These are phyloP conservation scores for Apostichopus parvimensis DNA, from an alignment of 35 echinoderm and acorn worm genomes.

Conservation along the genomic window DNA sequence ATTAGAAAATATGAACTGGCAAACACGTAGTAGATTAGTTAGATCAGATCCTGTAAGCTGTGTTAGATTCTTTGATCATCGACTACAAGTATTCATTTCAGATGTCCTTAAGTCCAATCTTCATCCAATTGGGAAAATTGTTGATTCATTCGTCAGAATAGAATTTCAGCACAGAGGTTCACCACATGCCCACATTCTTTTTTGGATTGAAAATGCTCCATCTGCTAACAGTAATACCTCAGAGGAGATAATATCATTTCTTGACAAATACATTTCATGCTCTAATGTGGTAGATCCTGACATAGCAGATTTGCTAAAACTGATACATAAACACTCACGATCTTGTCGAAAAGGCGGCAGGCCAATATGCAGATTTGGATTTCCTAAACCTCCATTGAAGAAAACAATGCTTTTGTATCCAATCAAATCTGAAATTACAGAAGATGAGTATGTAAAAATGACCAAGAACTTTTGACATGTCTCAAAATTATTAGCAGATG, in stretches of 20 bases:
- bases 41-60: constrained; percentile 68
- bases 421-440: background rate
- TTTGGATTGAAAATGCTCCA: background rate
- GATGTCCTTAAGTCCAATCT: background rate
- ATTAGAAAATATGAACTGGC: constrained; percentile 46
- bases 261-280: constrained; percentile 54
- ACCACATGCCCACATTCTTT: constrained; percentile 44
- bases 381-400: constrained; percentile 65
- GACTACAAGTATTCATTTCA: constrained; percentile 9
- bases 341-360: constrained; percentile 40
- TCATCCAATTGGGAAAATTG: background rate
- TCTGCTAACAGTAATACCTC: background rate
- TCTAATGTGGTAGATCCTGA: background rate
- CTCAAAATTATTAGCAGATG: background rate
- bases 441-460: background rate
- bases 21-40: constrained; percentile 40
- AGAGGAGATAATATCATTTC: background rate
- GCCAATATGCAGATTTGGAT: constrained; percentile 64
- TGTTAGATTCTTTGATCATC: constrained; percentile 55
- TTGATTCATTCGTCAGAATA: constrained; percentile 1
- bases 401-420: constrained; percentile 64
- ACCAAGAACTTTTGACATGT: background rate
- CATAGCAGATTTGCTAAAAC: background rate
- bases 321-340: constrained; percentile 63
- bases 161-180: constrained; percentile 31